A percentile compares a stretch with the other conserved stretches of the same genome.
Conservation (phyloP, 2,113 vertebrate species). For the Odontophorus gujanensis region DNA sequence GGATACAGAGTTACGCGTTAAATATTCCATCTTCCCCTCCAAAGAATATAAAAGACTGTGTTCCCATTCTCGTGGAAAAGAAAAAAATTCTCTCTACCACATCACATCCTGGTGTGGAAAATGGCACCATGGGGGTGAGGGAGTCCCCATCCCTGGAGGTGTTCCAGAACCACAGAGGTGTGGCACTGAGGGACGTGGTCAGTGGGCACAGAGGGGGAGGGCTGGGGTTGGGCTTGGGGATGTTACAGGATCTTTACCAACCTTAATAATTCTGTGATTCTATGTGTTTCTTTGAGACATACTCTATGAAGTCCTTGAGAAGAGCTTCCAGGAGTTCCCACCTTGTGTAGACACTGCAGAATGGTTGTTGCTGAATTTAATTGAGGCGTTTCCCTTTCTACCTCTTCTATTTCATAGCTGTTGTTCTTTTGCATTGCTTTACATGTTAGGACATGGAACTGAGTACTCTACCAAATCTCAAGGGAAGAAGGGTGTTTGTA, state of each 20-base stretch:
- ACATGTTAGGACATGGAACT: not conserved
- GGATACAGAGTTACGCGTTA: conserved; percentile 27
- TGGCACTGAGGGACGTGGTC: no score
- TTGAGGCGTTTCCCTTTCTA: not conserved
- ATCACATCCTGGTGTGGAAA: not conserved
- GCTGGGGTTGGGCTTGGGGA: no score
- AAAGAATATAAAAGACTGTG: not conserved
- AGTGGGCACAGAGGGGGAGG: no score
- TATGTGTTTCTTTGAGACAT: not conserved
- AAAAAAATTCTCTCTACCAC: not conserved
- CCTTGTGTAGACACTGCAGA: not conserved
- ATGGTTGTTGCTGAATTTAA: not conserved
- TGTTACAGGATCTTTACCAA: no score
- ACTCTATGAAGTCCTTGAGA: not conserved
- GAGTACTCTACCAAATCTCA: not conserved
- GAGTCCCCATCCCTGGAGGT: no score
- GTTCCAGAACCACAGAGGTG: no score
- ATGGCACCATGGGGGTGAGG: not conserved
- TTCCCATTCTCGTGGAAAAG: not conserved
- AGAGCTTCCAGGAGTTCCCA: not conserved
- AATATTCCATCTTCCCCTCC: conserved; percentile 34
- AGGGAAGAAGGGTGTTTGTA: not conserved
- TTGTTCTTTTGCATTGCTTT: not conserved
- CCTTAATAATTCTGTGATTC: no score
- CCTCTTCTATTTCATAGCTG: not conserved